Base-by-base conservation (phyloP, 2,797 vertebrate genomes). In the Brachyrhaphis roseni region DNA sequence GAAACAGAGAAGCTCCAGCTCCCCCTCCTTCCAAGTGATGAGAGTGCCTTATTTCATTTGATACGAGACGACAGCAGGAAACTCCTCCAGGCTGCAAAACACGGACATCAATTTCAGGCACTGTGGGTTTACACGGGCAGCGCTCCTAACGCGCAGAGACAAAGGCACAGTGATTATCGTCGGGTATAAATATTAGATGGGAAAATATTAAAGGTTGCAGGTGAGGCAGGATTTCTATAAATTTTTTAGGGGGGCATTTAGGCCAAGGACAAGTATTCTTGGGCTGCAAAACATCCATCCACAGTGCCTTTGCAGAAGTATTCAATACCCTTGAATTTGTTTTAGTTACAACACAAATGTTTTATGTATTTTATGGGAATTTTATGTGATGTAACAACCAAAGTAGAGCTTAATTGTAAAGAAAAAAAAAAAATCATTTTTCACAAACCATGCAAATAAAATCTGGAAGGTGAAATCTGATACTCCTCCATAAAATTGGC, bases 101-200 rank as follows among this genome's bases (percentile, higher is more conserved):
- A 76, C 64, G 75, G 78, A 86, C 84, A 88, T 81, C 84, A 88
- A 85, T 90, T 91, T 91, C 90, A 91, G 83, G 84, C 84, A 83
- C 64, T 53, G 64, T 87, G 86, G 70, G 78, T 85, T 91, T 88
- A 81, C 85, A 87, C 75, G 74, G 82, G 57, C 80, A 80, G 45
- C 51, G 28, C 15, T 80, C 80, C 46, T 76, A 64, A 75, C 47
- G 73, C 0, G 15, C 62, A 76, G 82, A 79, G 74, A 82, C 62
- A 79, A 80, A 89, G 75, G 39, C 46, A 68, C 66, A 89, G 79
- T 72, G 23, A 78, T 80, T 66, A 55, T 45, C 26, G 70, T 7
- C 53, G 34, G 51, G 78, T 55, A 68, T 46, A 80, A 84, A 82
- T 81, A 57, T 59, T 47, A 76, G 39, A 64, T 76, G 12, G 59